Evolutionary conservation across 1,140 invertebrate genomes (phyloP).

Genomic region (Hormaphis cornu): DNA sequence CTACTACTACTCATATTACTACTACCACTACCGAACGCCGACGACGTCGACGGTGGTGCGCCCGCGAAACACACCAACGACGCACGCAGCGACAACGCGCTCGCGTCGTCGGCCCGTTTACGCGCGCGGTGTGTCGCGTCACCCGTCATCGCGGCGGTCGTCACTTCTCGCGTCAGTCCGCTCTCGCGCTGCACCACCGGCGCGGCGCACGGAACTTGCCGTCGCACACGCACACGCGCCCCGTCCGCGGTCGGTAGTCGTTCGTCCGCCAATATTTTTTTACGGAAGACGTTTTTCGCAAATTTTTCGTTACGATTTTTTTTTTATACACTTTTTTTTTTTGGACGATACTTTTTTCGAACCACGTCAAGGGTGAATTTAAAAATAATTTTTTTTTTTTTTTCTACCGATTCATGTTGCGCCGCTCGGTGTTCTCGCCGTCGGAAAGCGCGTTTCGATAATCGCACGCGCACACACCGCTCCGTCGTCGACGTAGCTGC

Average conservation of each 20-base stretch:
- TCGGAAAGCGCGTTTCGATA: background rate
- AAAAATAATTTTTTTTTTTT: background rate
- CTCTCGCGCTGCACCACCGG: constrained; percentile 7
- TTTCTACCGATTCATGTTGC: background rate
- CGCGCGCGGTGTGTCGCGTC: constrained; percentile 12
- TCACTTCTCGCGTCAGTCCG: constrained; percentile 31
- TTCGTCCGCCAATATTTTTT: background rate
- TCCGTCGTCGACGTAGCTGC: background rate
- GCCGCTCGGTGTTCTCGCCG: too few species aligned
- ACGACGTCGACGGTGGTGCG: background rate
- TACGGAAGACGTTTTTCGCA: too few species aligned
- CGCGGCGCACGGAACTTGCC: constrained; percentile 19
- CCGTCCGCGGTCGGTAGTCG: background rate
- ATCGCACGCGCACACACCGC: background rate
- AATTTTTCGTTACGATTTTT: background rate
- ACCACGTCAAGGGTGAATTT: background rate
- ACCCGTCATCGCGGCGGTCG: constrained; percentile 28
- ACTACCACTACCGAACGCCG: too few species aligned
- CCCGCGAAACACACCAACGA: background rate
- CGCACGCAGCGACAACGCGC: constrained; percentile 13
- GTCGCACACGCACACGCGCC: background rate
- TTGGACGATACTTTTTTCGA: too few species aligned
- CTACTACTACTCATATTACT: too few species aligned
- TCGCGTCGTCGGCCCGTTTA: constrained; percentile 30
- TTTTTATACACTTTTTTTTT: too few species aligned